Evolutionary conservation across 1,140 invertebrate genomes (phyloP).

Genomic region (Choristoneura fumiferana): DNA sequence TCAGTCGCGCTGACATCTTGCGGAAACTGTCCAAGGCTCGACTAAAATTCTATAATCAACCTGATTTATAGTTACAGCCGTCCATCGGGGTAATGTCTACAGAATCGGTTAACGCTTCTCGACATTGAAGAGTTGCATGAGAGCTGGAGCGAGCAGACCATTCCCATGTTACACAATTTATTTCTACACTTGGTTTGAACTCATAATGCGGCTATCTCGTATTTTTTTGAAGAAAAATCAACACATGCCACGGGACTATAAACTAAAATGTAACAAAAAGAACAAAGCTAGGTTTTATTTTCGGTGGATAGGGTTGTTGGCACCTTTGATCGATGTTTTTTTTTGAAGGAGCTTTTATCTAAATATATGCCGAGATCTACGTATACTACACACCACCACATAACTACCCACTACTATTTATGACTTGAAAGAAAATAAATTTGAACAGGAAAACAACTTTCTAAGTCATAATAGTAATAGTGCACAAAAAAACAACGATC

Average conservation of each 20-base stretch:
- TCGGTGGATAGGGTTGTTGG: not conserved
- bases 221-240: too few species aligned
- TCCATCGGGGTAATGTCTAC: slow-evolving; percentile 37
- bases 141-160: not conserved
- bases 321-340: slow-evolving; percentile 12
- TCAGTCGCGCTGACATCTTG: slow-evolving; percentile 50
- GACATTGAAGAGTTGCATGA: slow-evolving; percentile 38
- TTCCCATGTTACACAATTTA: too few species aligned
- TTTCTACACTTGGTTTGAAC: too few species aligned
- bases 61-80: slow-evolving; percentile 40
- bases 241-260: not conserved
- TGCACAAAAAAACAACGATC: not conserved
- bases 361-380: not conserved
- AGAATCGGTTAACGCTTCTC: slow-evolving; percentile 33
- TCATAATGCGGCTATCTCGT: too few species aligned
- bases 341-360: not conserved
- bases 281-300: slow-evolving; percentile 10
- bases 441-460: too few species aligned
- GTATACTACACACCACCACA: too few species aligned
- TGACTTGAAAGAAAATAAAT: too few species aligned
- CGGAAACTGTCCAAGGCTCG: slow-evolving; percentile 44
- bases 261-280: not conserved
- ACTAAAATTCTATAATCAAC: slow-evolving; percentile 50
- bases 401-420: too few species aligned
- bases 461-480: too few species aligned